These are phyloP conservation scores for Heteronetta atricapilla DNA, from an alignment of 2,113 vertebrate genomes.

Conservation along the genomic window DNA sequence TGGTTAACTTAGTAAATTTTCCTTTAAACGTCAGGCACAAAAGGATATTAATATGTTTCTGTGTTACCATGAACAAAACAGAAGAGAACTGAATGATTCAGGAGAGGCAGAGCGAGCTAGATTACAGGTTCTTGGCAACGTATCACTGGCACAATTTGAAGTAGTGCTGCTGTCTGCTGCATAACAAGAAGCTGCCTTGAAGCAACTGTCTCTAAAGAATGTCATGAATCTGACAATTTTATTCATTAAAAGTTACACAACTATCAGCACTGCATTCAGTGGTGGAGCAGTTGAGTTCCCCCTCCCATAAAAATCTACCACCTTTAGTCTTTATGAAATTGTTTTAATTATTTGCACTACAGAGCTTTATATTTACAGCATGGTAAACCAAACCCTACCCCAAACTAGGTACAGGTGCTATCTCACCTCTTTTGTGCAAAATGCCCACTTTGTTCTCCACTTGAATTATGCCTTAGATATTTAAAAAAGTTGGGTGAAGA, in stretches of 20 bases:
- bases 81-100: background rate
- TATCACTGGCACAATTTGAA: background rate
- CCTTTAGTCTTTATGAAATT: background rate
- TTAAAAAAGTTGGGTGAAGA: slow-evolving; percentile 83
- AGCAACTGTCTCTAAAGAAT: background rate
- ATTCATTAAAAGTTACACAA: background rate
- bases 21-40: background rate
- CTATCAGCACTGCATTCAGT: background rate
- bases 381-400: background rate
- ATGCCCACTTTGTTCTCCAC: slow-evolving; percentile 78
- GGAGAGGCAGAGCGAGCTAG: background rate
- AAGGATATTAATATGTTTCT: background rate
- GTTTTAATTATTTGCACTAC: background rate
- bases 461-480: slow-evolving; percentile 77
- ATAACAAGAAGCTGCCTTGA: background rate
- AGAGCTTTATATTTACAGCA: background rate
- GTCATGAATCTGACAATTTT: background rate
- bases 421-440: slow-evolving; percentile 85
- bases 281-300: background rate
- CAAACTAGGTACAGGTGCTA: background rate
- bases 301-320: background rate
- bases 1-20: background rate
- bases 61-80: background rate
- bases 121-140: background rate
- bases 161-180: slow-evolving; percentile 46